A percentile compares a stretch with the other conserved stretches of the same genome.
These are phyloP conservation scores for Drosophila punjabiensis DNA, from an alignment of 1,140 invertebrate genomes.

Conservation along the genomic window DNA sequence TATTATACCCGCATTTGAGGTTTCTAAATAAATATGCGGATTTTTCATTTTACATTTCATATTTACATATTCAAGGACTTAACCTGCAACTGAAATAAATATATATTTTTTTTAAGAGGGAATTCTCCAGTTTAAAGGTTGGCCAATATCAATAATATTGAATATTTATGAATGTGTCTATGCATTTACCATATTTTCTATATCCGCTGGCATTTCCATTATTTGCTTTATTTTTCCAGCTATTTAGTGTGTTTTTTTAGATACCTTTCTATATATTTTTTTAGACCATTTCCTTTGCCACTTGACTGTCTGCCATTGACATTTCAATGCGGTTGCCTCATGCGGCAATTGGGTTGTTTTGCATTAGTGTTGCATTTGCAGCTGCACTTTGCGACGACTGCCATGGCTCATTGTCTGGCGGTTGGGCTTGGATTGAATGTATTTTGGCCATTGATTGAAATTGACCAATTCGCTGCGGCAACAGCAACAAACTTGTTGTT, in stretches of 20 bases:
- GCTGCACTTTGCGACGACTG: slow-evolving; percentile 12
- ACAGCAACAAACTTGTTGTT: slow-evolving; percentile 8
- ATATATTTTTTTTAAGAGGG: not conserved
- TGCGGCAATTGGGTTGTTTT: slow-evolving; percentile 28
- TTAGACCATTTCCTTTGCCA: slow-evolving; percentile 2
- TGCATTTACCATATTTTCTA: slow-evolving; percentile 6
- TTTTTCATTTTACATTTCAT: not conserved
- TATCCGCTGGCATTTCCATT: not conserved
- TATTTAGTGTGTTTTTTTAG: not conserved
- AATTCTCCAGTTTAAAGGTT: not conserved
- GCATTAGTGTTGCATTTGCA: slow-evolving; percentile 32
- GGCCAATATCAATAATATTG: not conserved
- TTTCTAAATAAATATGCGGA: not conserved
- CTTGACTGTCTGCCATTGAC: slow-evolving; percentile 31
- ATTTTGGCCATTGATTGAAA: slow-evolving; percentile 54
- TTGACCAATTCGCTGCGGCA: slow-evolving; percentile 48
- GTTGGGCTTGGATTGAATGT: slow-evolving; percentile 33
- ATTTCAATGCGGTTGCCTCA: slow-evolving; percentile 38
- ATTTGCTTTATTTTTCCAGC: not conserved
- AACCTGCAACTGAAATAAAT: not conserved
- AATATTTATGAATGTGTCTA: slow-evolving; percentile 11
- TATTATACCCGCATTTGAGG: not conserved
- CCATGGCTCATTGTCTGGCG: slow-evolving; percentile 24
- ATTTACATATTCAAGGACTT: not conserved
- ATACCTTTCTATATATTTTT: not conserved